These are phyloP conservation scores for Channa striata DNA, from an alignment of 2,797 vertebrate genomes.

Conservation along the genomic window DNA sequence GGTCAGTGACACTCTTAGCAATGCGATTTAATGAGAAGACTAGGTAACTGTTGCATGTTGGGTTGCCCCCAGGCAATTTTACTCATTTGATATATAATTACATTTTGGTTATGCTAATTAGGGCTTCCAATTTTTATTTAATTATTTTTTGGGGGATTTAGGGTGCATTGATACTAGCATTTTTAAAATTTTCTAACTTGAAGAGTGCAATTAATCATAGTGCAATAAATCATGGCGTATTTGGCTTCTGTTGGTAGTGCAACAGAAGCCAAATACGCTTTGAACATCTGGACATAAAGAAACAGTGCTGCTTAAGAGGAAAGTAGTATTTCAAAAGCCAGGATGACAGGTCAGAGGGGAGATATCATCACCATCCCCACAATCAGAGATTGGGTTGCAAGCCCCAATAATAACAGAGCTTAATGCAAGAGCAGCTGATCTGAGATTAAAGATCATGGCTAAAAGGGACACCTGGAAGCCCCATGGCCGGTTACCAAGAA, in stretches of 20 bases:
- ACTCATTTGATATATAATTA: neutral
- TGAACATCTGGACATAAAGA: neutral
- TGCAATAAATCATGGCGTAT: too few species aligned
- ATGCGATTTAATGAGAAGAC: conserved; percentile 41
- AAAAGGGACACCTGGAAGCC: too few species aligned
- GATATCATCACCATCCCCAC: too few species aligned
- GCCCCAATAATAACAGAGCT: too few species aligned
- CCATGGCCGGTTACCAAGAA: too few species aligned
- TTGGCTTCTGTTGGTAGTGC: too few species aligned
- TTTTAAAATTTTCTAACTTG: neutral
- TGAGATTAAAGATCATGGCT: too few species aligned
- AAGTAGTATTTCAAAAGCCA: neutral
- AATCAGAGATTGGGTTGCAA: too few species aligned
- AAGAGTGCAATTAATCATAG: conserved; percentile 2
- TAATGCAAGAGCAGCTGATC: too few species aligned
- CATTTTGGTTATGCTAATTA: neutral
- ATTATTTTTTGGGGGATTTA: neutral
- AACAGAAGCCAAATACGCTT: neutral
- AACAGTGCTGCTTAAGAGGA: neutral
- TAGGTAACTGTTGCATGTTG: conserved; percentile 21
- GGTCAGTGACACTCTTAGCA: conserved; percentile 9
- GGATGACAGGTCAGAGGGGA: too few species aligned
- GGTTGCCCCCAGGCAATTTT: conserved; percentile 25
- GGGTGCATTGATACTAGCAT: neutral
- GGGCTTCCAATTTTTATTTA: conserved; percentile 16